phyloP scores from a whole-genome alignment of 2,888 invertebrate species.

The Chaetogeoica ovagalla region DNA sequence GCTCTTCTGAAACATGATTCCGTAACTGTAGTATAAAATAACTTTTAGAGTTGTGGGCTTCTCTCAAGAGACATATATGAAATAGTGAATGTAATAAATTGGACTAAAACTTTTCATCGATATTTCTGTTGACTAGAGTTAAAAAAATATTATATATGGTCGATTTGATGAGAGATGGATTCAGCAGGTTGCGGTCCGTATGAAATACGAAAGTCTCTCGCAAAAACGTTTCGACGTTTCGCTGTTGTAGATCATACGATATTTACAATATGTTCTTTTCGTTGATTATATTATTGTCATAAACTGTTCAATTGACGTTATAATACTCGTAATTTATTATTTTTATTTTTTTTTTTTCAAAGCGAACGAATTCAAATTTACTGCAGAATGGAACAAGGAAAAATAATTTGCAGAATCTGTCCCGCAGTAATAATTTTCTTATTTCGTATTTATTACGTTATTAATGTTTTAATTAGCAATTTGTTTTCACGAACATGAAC shows the following conservation, averaged over 20 bases:
- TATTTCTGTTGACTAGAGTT: conserved; percentile 12
- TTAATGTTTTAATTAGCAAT: neutral
- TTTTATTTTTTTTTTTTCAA: too few relatives aligned
- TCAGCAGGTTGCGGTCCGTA: neutral
- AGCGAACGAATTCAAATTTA: too few relatives aligned
- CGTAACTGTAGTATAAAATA: conserved; percentile 11
- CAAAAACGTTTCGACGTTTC: too few relatives aligned
- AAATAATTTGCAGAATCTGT: too few relatives aligned
- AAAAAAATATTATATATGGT: neutral
- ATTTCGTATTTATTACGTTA: neutral
- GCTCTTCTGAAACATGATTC: conserved; percentile 15
- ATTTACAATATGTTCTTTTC: too few relatives aligned
- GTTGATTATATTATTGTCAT: too few relatives aligned
- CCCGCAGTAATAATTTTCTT: neutral
- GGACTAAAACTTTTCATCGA: conserved; percentile 32
- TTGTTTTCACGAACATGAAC: neutral
- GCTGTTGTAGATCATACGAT: too few relatives aligned
- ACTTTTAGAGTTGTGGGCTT: conserved; percentile 24
- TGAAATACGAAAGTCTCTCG: too few relatives aligned
- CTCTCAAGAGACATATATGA: conserved; percentile 7
- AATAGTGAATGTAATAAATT: conserved; percentile 31
- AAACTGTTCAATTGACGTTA: too few relatives aligned
- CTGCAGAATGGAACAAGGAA: too few relatives aligned
- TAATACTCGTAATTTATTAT: too few relatives aligned
- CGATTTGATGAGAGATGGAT: neutral